Evolutionary conservation across 1,140 invertebrate species (phyloP), one percentile per base, ranked within the genome.

Genomic region (Mycetomoellerius zeteki): DNA sequence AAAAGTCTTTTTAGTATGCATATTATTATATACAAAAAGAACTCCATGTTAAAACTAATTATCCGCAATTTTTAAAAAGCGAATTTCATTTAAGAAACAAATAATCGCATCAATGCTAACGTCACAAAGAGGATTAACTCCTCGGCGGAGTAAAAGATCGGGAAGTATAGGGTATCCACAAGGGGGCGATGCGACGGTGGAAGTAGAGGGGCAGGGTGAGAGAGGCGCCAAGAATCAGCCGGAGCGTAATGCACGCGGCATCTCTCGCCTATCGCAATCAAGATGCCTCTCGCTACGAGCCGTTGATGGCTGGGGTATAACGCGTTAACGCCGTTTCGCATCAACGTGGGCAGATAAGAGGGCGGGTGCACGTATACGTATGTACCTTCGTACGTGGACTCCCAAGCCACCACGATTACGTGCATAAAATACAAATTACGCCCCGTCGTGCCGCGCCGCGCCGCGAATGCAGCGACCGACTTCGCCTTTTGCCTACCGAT

Each of bases 361-460:
- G 62, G 64, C 62, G 30, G 47, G 50, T 33, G 65, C 65, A 10
- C 16, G 19, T 10, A 19, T 56, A n/a, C 16, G 21, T 24, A 12
- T 27, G 16, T 27, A 21, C 10, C 30, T 67, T 37, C 27, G 60
- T 43, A 43, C 37, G 37, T 37, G 78, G 33, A 50, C 16, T 47
- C 43, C 21, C 75, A 21, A 71, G 64, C 50, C 78, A 81, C 50
- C 64, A 33, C 65, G 65, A 81, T 81, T 81, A 81, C 78, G 78
- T 81, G 78, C 65, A 81, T 81, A 81, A 81, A 81, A 81, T 81
- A 71, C 65, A 58, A 81, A 81, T 81, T 81, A 81, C 65, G 64
- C 50, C 60, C 54, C 56, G 71, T 19, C 72, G 72, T 10, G 52
- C 43, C 60, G 47, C 60, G 76, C 62, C 62, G 47, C 62, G 52